A percentile compares a stretch with the other conserved stretches of the same genome.
These are phyloP conservation scores for Oligia fasciuncula DNA, from an alignment of 2,888 invertebrate genomes.

Conservation along the genomic window DNA sequence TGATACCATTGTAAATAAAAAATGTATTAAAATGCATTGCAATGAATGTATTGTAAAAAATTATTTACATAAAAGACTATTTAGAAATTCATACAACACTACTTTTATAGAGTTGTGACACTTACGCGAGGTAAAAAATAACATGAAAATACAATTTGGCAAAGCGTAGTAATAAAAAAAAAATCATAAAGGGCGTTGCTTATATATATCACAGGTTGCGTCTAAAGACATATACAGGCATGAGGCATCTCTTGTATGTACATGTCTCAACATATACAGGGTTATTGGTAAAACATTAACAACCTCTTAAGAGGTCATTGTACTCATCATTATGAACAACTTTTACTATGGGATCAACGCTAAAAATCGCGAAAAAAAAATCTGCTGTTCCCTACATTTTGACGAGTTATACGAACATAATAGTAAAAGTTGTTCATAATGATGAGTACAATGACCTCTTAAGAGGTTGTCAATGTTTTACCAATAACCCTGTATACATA, in stretches of 20 bases:
- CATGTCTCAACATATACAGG: slow-evolving; percentile 64
- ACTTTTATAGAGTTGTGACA: slow-evolving; percentile 23
- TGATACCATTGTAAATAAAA: neutral
- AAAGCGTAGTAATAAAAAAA: slow-evolving; percentile 54
- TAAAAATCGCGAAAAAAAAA: too few species aligned
- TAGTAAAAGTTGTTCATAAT: too few species aligned
- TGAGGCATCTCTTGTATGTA: slow-evolving; percentile 65
- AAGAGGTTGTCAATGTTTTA: too few species aligned
- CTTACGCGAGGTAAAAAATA: slow-evolving; percentile 10
- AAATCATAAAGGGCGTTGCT: slow-evolving; percentile 70
- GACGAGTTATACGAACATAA: too few species aligned
- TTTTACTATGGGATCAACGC: too few species aligned
- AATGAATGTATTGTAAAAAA: slow-evolving; percentile 17
- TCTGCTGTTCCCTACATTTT: too few species aligned
- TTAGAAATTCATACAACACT: slow-evolving; percentile 17
- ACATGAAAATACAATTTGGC: slow-evolving; percentile 13
- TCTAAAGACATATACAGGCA: slow-evolving; percentile 73
- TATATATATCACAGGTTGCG: slow-evolving; percentile 83
- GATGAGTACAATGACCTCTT: too few species aligned
- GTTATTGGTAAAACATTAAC: too few species aligned
- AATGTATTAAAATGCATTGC: slow-evolving; percentile 2
- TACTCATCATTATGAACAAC: too few species aligned
- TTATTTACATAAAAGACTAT: slow-evolving; percentile 17
- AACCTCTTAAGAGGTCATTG: too few species aligned
- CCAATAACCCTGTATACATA: slow-evolving; percentile 48